A percentile compares a stretch with the other conserved stretches of the same genome.
Evolutionary conservation across 2,113 vertebrate genomes (phyloP).

Genomic region (Vanacampus margaritifer): DNA sequence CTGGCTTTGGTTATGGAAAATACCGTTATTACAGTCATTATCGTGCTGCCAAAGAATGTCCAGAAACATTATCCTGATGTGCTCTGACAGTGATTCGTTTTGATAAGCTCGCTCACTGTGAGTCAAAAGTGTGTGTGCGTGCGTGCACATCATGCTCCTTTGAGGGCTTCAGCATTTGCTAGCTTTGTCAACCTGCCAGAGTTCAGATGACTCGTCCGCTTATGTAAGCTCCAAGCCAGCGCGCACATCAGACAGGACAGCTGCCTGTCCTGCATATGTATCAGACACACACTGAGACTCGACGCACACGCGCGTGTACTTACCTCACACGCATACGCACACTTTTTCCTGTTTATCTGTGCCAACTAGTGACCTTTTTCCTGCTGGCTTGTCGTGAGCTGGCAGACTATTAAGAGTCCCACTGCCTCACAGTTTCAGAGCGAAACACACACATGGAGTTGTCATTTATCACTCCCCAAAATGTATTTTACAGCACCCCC

Average conservation of each 20-base stretch:
- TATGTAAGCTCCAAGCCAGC: slow-evolving; percentile 57
- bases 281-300: slow-evolving; percentile 8
- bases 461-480: slow-evolving; percentile 9
- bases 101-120: slow-evolving; percentile 35
- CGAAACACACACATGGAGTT: background rate
- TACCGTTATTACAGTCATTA: slow-evolving; percentile 25
- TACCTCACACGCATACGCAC: background rate
- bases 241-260: slow-evolving; percentile 64
- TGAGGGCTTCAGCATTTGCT: slow-evolving; percentile 24
- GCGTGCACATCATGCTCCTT: slow-evolving; percentile 15
- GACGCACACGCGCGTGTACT: slow-evolving; percentile 9
- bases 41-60: slow-evolving; percentile 25
- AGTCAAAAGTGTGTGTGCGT: slow-evolving; percentile 20
- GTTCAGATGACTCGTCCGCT: slow-evolving; percentile 52
- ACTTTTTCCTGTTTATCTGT: slow-evolving; percentile 30
- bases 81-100: slow-evolving; percentile 31
- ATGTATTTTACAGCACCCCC: slow-evolving; percentile 27
- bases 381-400: slow-evolving; percentile 34
- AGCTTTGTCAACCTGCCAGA: slow-evolving; percentile 38
- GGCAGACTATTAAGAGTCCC: slow-evolving; percentile 28
- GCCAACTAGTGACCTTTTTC: slow-evolving; percentile 47
- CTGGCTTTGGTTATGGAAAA: slow-evolving; percentile 5
- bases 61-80: slow-evolving; percentile 22
- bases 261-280: slow-evolving; percentile 54
- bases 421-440: slow-evolving; percentile 15